Base-by-base conservation (phyloP, 2,113 vertebrate species). In the Tichodroma muraria region DNA sequence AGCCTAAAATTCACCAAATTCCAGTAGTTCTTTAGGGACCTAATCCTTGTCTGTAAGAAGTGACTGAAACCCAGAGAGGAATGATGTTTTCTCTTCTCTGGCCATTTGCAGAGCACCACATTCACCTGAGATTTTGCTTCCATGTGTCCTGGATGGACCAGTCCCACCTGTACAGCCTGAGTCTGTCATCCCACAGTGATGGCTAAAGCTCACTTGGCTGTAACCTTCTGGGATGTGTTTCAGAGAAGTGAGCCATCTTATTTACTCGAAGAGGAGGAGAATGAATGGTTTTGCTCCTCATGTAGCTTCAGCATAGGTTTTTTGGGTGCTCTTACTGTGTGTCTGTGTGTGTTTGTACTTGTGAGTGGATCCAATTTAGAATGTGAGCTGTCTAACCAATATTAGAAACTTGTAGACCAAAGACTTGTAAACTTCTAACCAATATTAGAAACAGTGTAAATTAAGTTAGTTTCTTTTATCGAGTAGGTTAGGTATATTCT, bases 1-100 rank as follows among this genome's bases (percentile, higher is more conserved):
- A 85, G 78, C 21, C 35, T 56, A 22, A 89, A 92, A 83, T 80
- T 59, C 38, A 77, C 45, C 59, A 77, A 75, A 80, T 88, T 88
- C 20, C 33, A 22, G 17, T 8, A 30, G 50, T 71, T 82, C 18
- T 85, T 54, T 68, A 37, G 47, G 9, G 50, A 75, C 37, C 15
- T 54, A 15, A 21, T 25, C 31, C 28, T 94, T 44, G 8, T 47
- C 56, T 78, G 31, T 22, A 40, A 56, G 25, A 38, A 83, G 33
- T 33, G 40, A 24, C 25, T 22, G 54, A 76, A 85, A 20, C 31
- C 59, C 52, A 70, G 0, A 0, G 4, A 33, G 23, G 42, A 20
- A 15, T 77, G 27, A 52, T 27, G 8, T 40, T 85, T 8, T 52
- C 23, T 76, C 40, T 69, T 18, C 37, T 89, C 27, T 61, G 75